Base-by-base conservation (phyloP, 2,888 invertebrate genomes). In the Ormyrus rosae region DNA sequence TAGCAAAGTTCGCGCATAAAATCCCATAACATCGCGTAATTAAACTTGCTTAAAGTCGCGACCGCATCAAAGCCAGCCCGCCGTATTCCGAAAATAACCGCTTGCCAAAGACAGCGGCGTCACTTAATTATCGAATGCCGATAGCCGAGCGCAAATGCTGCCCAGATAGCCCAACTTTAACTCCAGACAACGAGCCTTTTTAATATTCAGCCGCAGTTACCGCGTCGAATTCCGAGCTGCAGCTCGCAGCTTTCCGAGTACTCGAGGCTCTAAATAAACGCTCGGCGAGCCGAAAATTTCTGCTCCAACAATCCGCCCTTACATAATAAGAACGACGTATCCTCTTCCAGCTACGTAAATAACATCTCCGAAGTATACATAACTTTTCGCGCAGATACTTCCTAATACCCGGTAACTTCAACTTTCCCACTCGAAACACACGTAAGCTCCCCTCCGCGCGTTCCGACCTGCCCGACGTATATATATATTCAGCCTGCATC, bases 111-210 rank as follows among this genome's bases (percentile, higher is more conserved):
- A 34, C 7, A 11, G 45, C 46, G 9, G 45, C n/a, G 0, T 9
- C 48, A 10, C 1, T 9, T 9, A 58, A 69, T 58, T 69, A 69
- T 69, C 58, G 69, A 69, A 58, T 48, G 58, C 48, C 58, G 69
- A 69, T 69, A 69, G 19, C 48, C 48, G 6, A 45, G 53, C 68
- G 5, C 10, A 8, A 68, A 56, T 55, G 2, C 34, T 34, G 11
- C 50, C 11, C 45, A 8, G 45, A 45, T 53, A n/a, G 55, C 34
- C n/a, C 46, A 7, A 46, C 45, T 8, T 7, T 34, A 6, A 6
- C 55, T n/a, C 19, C 55, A 0, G 7, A n/a, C 8, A 53, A 53
- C 53, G 2, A 53, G 53, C 8, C 53, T 10, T 53, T 53, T 53
- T 53, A 10, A 11, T 53, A 10, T 53, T 53, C 11, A 10, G 2